Evolutionary conservation across 2,888 invertebrate genomes (phyloP).

Genomic region (Falcaria lacertinaria): DNA sequence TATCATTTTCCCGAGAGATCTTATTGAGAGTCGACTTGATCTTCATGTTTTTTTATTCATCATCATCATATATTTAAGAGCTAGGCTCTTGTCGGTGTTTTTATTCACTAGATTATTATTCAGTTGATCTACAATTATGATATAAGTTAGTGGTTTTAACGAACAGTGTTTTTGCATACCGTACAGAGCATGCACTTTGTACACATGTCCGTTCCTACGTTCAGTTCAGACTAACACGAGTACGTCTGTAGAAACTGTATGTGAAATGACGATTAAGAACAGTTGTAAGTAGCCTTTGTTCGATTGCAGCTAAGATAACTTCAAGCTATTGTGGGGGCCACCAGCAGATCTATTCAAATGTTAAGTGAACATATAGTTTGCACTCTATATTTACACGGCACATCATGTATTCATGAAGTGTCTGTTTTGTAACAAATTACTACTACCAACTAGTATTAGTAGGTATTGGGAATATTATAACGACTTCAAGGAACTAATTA

Average conservation of each 20-base stretch:
- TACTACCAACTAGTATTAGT: no score
- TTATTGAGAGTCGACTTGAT: no score
- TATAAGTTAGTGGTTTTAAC: neutral
- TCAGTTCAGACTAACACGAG: constrained; percentile 56
- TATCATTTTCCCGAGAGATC: no score
- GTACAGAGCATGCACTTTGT: constrained; percentile 19
- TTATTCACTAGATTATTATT: no score
- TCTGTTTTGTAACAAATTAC: neutral
- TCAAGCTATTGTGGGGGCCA: constrained; percentile 51
- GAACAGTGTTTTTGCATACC: constrained; percentile 9
- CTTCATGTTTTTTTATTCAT: no score
- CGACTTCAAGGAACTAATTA: no score
- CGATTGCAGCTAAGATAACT: constrained; percentile 58
- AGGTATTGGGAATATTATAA: no score
- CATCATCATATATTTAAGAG: no score
- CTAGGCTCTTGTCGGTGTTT: no score
- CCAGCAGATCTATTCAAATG: constrained; percentile 42
- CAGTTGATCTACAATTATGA: no score
- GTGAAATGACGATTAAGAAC: constrained; percentile 79
- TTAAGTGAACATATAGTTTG: constrained; percentile 21
- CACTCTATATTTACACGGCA: constrained; percentile 6
- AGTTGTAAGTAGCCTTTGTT: constrained; percentile 78
- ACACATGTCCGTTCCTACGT: constrained; percentile 30
- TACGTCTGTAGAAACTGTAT: constrained; percentile 67
- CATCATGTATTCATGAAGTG: neutral